These are phyloP conservation scores for Magallana gigas DNA, from an alignment of 1,140 invertebrate species.

Conservation along the genomic window DNA sequence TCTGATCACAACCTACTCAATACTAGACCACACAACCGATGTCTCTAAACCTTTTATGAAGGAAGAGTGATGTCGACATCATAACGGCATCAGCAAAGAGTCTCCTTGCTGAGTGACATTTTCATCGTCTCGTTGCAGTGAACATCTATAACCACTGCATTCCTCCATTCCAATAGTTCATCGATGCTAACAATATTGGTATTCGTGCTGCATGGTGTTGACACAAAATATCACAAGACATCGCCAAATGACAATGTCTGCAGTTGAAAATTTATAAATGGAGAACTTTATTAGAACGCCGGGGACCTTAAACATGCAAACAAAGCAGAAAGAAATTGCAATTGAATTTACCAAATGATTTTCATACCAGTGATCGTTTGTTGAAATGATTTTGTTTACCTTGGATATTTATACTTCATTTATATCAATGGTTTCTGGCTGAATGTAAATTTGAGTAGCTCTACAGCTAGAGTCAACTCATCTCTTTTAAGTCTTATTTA, in stretches of 20 bases:
- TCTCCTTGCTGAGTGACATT: not conserved
- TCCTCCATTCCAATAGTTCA: not conserved
- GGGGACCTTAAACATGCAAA: not conserved
- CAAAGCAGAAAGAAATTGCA: not conserved
- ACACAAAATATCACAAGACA: slow-evolving; percentile 14
- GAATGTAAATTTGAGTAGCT: slow-evolving; percentile 27
- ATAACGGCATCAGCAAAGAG: not conserved
- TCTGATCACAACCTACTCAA: slow-evolving; percentile 18
- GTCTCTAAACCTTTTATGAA: not conserved
- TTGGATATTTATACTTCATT: slow-evolving; percentile 32
- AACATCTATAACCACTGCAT: not conserved
- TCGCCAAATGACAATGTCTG: slow-evolving; percentile 1
- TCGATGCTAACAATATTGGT: slow-evolving; percentile 28
- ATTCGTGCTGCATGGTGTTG: slow-evolving; percentile 12
- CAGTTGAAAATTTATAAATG: not conserved
- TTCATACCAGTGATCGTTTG: slow-evolving; percentile 9
- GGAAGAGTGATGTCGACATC: not conserved
- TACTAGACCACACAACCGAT: slow-evolving; percentile 7
- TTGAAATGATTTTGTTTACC: slow-evolving; percentile 27
- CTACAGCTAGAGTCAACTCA: slow-evolving; percentile 32
- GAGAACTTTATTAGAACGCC: slow-evolving; percentile 21
- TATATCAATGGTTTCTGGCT: slow-evolving; percentile 23
- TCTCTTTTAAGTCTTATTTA: slow-evolving; percentile 35
- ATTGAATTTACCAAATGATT: not conserved
- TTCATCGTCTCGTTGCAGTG: not conserved